Evolutionary conservation across 2,797 vertebrate genomes (phyloP), one percentile per base, ranked within the genome.

Genomic region (Pipistrellus nathusii): DNA sequence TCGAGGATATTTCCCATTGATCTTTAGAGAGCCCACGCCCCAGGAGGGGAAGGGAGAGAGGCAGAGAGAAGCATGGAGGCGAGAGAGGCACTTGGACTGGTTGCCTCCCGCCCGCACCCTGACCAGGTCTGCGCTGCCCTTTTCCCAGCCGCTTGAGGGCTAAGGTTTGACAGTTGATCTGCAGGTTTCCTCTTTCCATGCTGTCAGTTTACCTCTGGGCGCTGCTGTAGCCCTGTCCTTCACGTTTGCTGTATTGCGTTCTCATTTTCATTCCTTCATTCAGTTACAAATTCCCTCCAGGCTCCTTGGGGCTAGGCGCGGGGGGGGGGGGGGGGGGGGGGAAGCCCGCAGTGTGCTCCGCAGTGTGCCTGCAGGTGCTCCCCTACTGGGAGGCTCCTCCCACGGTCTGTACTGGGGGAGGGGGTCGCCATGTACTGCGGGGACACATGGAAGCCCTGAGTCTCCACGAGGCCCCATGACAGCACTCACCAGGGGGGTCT

Each of bases 281-380:
- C 66, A 11, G 66, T 68, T 48, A 48, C 7, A 64, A 10, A 23
- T 69, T n/a, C 62, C 82, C 64, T 78, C 46, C 57, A 48, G 35
- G 5, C n/a, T 30, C 12, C 46, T 51, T 44, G 21, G 51, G 1
- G 6, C 5, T 23, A n/a, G n/a, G n/a, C n/a, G n/a, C n/a, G 21
- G 48, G 15, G 48, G 48, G 0, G 51, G 21, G 21, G 76, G 0
- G 3, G 8, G 38, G 21, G n/a, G n/a, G n/a, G n/a, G n/a, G n/a
- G n/a, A n/a, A n/a, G n/a, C 5, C 6, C 6, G 44, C 10, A 10
- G 55, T 59, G 11, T 27, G 57, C 23, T 59, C 25, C 4, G 11
- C 25, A 0, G 1, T 2, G 5, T 12, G 51, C 51, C 55, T 41
- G 38, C 1, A 4, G 80, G 1, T 2, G 15, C 38, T 3, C 17